These are phyloP conservation scores for Mesorhabditis spiculigera DNA, from an alignment of 2,888 invertebrate genomes.

Conservation along the genomic window DNA sequence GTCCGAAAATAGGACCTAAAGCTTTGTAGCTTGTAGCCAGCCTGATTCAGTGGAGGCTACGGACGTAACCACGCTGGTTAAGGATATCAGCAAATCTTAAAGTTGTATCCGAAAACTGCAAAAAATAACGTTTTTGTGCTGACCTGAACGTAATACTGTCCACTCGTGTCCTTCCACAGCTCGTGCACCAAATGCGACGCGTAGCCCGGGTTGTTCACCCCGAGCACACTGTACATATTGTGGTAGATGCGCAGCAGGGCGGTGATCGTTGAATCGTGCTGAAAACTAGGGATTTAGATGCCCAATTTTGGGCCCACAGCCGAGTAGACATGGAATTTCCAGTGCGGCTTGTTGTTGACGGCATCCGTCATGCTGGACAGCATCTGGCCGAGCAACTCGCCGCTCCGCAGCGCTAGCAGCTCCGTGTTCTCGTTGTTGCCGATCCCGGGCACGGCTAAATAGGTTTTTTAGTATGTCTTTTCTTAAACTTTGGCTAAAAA, in stretches of 20 bases:
- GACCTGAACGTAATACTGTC: constrained; percentile 1
- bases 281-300: not conserved
- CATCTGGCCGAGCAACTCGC: not conserved
- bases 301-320: not conserved
- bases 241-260: not conserved
- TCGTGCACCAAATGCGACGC: constrained; percentile 2
- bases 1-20: not conserved
- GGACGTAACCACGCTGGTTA: no score
- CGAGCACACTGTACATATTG: not conserved
- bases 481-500: no score
- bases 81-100: no score
- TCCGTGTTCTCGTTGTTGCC: not conserved
- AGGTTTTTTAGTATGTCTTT: not conserved
- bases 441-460: not conserved
- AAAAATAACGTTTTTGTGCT: not conserved
- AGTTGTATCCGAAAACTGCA: not conserved
- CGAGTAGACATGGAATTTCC: constrained; percentile 1
- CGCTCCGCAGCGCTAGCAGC: constrained; percentile 1
- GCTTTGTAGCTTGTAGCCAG: not conserved
- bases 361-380: not conserved
- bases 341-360: not conserved
- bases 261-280: not conserved
- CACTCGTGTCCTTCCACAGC: not conserved
- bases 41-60: no score
- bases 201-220: constrained; percentile 5